These are phyloP conservation scores for Seladonia tumulorum DNA, from an alignment of 2,888 invertebrate species.

Conservation along the genomic window DNA sequence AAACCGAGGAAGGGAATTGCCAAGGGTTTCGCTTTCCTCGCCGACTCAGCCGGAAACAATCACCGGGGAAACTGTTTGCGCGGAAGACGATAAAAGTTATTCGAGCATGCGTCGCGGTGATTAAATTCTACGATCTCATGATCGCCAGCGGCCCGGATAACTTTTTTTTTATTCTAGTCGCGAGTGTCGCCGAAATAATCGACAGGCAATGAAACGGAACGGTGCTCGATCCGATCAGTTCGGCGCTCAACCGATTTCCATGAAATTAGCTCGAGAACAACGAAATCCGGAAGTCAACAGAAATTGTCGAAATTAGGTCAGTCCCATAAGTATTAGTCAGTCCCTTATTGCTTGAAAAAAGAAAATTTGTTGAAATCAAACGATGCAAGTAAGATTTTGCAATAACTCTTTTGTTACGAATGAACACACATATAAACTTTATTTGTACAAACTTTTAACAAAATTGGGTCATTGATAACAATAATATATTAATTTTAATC, in stretches of 20 bases:
- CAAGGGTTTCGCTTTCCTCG: conserved; percentile 42
- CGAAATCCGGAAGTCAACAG: neutral
- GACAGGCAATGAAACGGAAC: conserved; percentile 30
- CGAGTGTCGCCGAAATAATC: conserved; percentile 27
- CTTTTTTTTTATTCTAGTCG: neutral
- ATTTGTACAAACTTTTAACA: too few relatives aligned
- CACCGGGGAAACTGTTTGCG: conserved; percentile 23
- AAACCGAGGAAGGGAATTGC: conserved; percentile 9
- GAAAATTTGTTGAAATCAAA: too few relatives aligned
- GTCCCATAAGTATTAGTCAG: too few relatives aligned
- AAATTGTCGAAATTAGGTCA: neutral
- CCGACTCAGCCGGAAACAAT: conserved; percentile 33
- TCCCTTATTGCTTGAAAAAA: too few relatives aligned
- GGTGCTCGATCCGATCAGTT: neutral
- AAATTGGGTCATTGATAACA: too few relatives aligned
- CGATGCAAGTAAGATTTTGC: too few relatives aligned
- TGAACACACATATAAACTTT: too few relatives aligned
- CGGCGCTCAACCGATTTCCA: conserved; percentile 3
- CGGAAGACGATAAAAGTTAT: conserved; percentile 21
- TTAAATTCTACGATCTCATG: conserved; percentile 23
- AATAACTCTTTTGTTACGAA: too few relatives aligned
- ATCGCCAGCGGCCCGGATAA: neutral
- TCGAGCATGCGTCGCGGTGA: neutral
- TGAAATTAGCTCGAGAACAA: neutral
- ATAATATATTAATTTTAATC: too few relatives aligned